These are phyloP conservation scores for Electrona antarctica DNA, from an alignment of 2,113 vertebrate genomes.

Conservation along the genomic window DNA sequence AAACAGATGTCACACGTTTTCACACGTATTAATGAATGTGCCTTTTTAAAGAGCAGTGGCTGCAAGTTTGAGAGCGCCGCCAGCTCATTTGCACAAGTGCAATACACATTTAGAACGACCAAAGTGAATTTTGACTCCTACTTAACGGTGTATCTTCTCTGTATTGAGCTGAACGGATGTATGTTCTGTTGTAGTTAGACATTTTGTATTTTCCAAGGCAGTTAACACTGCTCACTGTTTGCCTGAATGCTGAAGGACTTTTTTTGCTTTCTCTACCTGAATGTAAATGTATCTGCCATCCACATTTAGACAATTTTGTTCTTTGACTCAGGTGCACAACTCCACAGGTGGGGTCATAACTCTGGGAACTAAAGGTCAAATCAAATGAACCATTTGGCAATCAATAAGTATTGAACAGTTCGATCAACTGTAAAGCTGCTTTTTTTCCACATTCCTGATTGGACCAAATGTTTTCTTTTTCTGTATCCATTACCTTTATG, in stretches of 20 bases:
- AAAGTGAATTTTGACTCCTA: constrained; percentile 8
- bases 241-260: not conserved
- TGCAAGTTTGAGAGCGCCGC: constrained; percentile 3
- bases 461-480: not conserved
- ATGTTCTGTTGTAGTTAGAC: not conserved
- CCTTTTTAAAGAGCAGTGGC: constrained; percentile 30
- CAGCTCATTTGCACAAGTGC: not conserved
- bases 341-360: not conserved
- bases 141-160: not conserved
- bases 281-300: constrained; percentile 39
- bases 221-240: not conserved
- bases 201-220: not conserved
- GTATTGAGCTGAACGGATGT: not conserved
- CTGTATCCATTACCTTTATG: not conserved
- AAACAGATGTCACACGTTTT: constrained; percentile 5
- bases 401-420: not conserved
- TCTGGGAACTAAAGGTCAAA: not conserved
- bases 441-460: not conserved
- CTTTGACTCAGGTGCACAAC: constrained; percentile 54
- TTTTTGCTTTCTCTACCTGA: constrained; percentile 32
- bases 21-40: constrained; percentile 19
- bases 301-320: not conserved
- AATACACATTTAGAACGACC: constrained; percentile 6
- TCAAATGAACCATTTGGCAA: not conserved
- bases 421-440: not conserved